Evolutionary conservation across 2,888 invertebrate genomes (phyloP), one percentile per base, ranked within the genome.

Genomic region (Apantesis nais): DNA sequence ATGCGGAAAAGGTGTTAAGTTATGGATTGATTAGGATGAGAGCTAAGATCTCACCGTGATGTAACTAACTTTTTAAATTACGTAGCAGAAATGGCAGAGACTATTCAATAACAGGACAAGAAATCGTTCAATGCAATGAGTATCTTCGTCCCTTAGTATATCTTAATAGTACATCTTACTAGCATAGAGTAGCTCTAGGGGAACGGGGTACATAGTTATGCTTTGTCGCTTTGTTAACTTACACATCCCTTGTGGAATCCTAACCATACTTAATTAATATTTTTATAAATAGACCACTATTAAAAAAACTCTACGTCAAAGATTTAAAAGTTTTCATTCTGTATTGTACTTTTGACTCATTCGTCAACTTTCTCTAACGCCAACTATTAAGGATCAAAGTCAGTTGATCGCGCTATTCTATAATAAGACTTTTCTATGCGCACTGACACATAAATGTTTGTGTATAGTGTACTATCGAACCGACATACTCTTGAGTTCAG

Each of bases 401-500:
- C 68, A 0, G 9, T 65, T 8, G 19, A 19, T 74, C 78, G 68
- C 3, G 61, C 61, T 80, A 12, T n/a, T 74, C 70, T 25, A 71
- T 71, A 72, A n/a, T 11, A 60, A 71, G 65, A 72, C 74, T 66
- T 68, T 41, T 48, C 39, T 34, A 73, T 58, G 63, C 16, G 67
- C 60, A 68, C 58, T 37, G 44, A 29, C 58, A 58, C 16, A 58
- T 62, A 9, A 55, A 37, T 66, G 39, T 29, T 19, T 62, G 58
- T 55, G 31, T 62, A 63, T 62, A 48, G 12, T 64, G 7, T 62
- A 62, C 31, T 62, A 62, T 62, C 12, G 61, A 34, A 37, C 58
- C 37, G 44, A 55, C 48, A 55, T 37, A 55, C 63, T 52, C 22
- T 52, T n/a, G 48, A 39, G 25, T 63, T 76, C 75, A 83, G 81